Evolutionary conservation across 1,140 invertebrate species (phyloP).

Genomic region (Mylabris phalerata): DNA sequence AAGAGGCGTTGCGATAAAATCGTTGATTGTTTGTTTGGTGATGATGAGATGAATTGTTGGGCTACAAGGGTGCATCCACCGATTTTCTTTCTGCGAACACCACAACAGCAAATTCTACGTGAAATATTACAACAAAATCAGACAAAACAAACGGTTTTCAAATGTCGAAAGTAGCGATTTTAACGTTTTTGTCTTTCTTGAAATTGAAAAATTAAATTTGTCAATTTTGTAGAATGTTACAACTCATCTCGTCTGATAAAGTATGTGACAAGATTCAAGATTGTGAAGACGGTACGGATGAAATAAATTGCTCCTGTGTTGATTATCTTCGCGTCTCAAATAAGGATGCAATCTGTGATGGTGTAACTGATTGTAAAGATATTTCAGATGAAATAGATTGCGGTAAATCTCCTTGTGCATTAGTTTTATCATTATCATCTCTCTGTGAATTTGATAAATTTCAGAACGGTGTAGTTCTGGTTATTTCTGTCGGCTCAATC

Average conservation of each 20-base stretch:
- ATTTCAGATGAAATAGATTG: slow-evolving; percentile 52
- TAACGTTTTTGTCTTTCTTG: neutral
- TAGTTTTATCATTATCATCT: no score
- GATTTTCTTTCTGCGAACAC: no score
- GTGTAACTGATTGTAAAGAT: slow-evolving; percentile 69
- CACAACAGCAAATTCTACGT: no score
- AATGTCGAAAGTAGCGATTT: slow-evolving; percentile 39
- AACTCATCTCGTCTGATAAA: slow-evolving; percentile 51
- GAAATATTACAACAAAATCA: no score
- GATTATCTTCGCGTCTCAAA: slow-evolving; percentile 55
- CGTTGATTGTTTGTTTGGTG: slow-evolving; percentile 66
- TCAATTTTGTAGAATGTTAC: slow-evolving; percentile 40
- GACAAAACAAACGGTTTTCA: slow-evolving; percentile 29
- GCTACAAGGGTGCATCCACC: no score
- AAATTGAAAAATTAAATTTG: neutral
- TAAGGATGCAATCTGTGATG: slow-evolving; percentile 64
- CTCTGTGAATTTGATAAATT: slow-evolving; percentile 9
- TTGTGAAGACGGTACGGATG: slow-evolving; percentile 78
- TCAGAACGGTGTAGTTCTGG: slow-evolving; percentile 50
- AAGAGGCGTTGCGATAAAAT: slow-evolving; percentile 59
- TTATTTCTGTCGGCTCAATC: slow-evolving; percentile 52
- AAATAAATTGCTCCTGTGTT: slow-evolving; percentile 63
- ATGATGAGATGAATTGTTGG: slow-evolving; percentile 65
- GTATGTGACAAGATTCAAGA: slow-evolving; percentile 65
- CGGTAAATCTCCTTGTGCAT: slow-evolving; percentile 22